Evolutionary conservation across 2,797 vertebrate species (phyloP).

Genomic region (Lepus townsendii): DNA sequence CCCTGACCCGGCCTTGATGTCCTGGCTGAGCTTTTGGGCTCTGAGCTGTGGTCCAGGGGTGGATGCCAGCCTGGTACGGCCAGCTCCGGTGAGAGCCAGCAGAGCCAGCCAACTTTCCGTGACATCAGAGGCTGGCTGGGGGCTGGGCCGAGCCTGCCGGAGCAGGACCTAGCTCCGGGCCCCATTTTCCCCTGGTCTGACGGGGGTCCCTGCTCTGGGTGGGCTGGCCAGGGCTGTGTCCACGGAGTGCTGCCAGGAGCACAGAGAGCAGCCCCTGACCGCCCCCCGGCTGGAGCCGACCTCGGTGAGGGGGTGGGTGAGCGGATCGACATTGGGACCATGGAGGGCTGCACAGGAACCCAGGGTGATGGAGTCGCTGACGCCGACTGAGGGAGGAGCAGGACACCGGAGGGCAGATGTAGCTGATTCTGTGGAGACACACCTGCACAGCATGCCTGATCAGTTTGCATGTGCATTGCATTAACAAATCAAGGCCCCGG

Average conservation of each 20-base stretch:
- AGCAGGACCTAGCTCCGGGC: background rate
- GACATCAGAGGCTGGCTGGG: constrained; percentile 59
- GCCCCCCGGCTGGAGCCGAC: background rate
- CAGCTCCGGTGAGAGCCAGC: constrained; percentile 67
- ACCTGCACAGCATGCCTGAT: background rate
- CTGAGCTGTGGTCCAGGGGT: constrained; percentile 68
- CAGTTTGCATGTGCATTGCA: background rate
- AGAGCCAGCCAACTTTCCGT: constrained; percentile 72
- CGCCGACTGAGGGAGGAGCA: background rate
- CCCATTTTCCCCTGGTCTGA: background rate
- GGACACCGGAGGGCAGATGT: background rate
- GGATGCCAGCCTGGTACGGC: constrained; percentile 11
- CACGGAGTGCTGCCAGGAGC: background rate
- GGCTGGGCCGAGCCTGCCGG: background rate
- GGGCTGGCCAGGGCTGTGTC: background rate
- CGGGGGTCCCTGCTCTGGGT: background rate
- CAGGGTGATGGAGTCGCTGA: no score
- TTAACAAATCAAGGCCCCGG: background rate
- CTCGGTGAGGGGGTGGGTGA: background rate
- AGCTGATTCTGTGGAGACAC: background rate
- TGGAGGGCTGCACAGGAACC: no score
- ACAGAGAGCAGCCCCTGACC: background rate
- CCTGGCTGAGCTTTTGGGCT: constrained; percentile 1
- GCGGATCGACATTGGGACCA: no score
- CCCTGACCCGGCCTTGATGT: constrained; percentile 34